phyloP scores from a whole-genome alignment of 2,113 vertebrate genomes.

The Mastomys natalensis region DNA sequence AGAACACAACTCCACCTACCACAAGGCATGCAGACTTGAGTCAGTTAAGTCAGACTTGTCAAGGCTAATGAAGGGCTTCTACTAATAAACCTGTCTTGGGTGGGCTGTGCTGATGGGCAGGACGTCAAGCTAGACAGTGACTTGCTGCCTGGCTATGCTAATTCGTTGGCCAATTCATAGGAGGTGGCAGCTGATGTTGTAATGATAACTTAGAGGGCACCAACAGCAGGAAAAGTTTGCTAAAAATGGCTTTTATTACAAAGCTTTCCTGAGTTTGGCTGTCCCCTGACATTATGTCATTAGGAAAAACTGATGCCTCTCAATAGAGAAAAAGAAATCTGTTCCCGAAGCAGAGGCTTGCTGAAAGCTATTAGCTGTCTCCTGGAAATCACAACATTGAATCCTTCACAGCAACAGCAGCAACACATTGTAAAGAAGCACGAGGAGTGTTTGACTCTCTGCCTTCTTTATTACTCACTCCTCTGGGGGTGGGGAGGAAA shows the following conservation, averaged over 20 bases:
- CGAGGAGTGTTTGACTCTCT: conserved; percentile 62
- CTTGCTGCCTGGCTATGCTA: conserved; percentile 41
- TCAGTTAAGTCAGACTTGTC: background rate
- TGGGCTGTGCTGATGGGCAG: background rate
- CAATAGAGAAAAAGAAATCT: conserved; percentile 74
- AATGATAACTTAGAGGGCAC: conserved; percentile 62
- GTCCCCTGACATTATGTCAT: conserved; percentile 80
- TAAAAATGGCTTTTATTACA: conserved; percentile 80
- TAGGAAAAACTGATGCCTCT: conserved; percentile 82
- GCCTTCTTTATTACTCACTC: conserved; percentile 73
- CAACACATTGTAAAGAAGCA: conserved; percentile 71
- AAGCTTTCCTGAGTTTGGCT: conserved; percentile 74
- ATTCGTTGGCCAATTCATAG: conserved; percentile 56
- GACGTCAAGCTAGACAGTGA: background rate
- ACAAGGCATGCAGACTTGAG: background rate
- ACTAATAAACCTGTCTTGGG: background rate
- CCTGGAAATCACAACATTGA: conserved; percentile 77
- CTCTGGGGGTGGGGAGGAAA: conserved; percentile 55
- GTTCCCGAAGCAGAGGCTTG: conserved; percentile 75
- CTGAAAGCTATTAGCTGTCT: conserved; percentile 77
- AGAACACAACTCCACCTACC: background rate
- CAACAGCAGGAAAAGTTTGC: conserved; percentile 62
- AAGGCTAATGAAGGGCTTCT: conserved; percentile 3
- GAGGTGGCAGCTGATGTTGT: conserved; percentile 56
- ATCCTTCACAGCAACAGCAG: conserved; percentile 65